Base-by-base conservation (phyloP, 2,888 invertebrate species). In the Nebria brevicollis region DNA sequence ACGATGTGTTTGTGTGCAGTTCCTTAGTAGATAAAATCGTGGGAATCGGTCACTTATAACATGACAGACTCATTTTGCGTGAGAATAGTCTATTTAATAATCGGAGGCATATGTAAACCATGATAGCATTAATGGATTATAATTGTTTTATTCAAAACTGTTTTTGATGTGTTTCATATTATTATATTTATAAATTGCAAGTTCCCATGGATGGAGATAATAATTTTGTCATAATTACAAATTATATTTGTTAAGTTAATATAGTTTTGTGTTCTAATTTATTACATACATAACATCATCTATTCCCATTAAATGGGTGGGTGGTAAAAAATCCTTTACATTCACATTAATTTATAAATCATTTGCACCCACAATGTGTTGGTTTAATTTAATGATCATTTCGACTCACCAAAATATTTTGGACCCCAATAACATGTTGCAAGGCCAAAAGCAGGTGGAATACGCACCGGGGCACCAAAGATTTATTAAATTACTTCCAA, bases 401-500 rank as follows among this genome's bases (percentile, higher is more conserved):
- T 54, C 54, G 8, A 54, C 54, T 13, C 54, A 54, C 54, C 54
- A 54, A 54, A 54, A 54, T 54, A 54, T 54, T 54, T 54, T 54
- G n/a, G 10, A 42, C 42, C 73, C 20, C 4, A 73, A 41, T n/a
- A 73, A 73, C 73, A 73, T 73, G 54, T 73, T 73, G 73, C 73
- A 42, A 73, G 73, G 43, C 54, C 43, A 15, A 7, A 43, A n/a
- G 74, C 74, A 75, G 75, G 75, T 76, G 76, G 70, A 70, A 70
- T 11, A 70, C 66, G 25, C 15, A 41, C 8, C 20, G n/a, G 54
- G 54, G 26, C 74, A 54, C 25, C 54, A 64, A 76, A 76, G 76
- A 76, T 76, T 76, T 76, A 66, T 76, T n/a, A 75, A 75, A 75
- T 76, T 70, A 70, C 34, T 70, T 70, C 70, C 70, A 70, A 25